phyloP scores from a whole-genome alignment of 2,797 vertebrate species.

The Myripristis jacobus region DNA sequence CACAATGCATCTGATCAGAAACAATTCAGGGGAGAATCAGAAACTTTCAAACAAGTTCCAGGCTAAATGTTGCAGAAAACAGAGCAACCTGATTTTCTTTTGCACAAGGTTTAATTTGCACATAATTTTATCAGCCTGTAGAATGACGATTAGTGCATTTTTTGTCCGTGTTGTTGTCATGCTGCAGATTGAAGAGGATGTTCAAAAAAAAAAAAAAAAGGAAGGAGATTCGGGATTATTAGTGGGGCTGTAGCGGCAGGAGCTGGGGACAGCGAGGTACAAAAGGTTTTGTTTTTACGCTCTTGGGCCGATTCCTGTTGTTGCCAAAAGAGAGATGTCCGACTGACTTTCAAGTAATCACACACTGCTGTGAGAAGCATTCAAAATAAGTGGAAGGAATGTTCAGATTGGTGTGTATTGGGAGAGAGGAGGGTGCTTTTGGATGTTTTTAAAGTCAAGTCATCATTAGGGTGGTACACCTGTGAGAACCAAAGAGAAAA shows the following conservation, averaged over 20 bases:
- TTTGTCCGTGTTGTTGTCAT: neutral
- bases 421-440: conserved; percentile 27
- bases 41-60: neutral
- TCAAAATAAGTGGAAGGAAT: conserved; percentile 62
- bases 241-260: conserved; percentile 79
- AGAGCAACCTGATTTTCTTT: neutral
- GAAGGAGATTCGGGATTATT: conserved; percentile 85
- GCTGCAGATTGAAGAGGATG: conserved; percentile 83
- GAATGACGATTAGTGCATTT: neutral
- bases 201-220: conserved; percentile 87
- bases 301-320: conserved; percentile 64
- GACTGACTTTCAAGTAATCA: conserved; percentile 73
- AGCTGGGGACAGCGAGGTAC: conserved; percentile 86
- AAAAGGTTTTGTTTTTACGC: conserved; percentile 69
- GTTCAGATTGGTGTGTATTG: conserved; percentile 53
- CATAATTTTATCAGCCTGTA: neutral
- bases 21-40: conserved; percentile 2
- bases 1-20: conserved; percentile 20
- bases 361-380: conserved; percentile 72
- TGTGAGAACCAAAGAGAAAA: conserved; percentile 14
- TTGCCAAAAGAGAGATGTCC: conserved; percentile 74
- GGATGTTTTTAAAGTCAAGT: conserved; percentile 28
- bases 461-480: conserved; percentile 40
- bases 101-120: neutral
- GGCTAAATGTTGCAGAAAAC: neutral